A percentile compares a stretch with the other conserved stretches of the same genome.
These are phyloP conservation scores for Pollenia angustigena DNA, from an alignment of 2,888 invertebrate species.

Conservation along the genomic window DNA sequence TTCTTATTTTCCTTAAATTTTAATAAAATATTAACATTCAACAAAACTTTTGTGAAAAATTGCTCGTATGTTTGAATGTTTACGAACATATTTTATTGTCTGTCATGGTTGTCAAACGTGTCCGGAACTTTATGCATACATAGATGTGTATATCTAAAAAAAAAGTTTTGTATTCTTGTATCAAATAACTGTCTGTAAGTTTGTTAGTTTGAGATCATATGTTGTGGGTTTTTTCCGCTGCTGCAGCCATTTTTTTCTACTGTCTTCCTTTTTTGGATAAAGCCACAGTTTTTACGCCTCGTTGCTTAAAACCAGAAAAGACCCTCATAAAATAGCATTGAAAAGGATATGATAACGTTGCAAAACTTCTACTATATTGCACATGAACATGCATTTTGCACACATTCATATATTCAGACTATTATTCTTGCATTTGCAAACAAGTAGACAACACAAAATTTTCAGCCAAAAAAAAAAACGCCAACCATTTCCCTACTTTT, in stretches of 20 bases:
- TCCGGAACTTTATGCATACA: slow-evolving; percentile 63
- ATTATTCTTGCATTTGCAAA: neutral
- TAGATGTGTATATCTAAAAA: slow-evolving; percentile 42
- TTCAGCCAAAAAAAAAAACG: slow-evolving; percentile 18
- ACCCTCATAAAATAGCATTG: slow-evolving; percentile 73
- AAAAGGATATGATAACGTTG: slow-evolving; percentile 73
- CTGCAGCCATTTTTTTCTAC: slow-evolving; percentile 1
- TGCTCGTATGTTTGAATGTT: neutral
- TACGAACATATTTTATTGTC: slow-evolving; percentile 72
- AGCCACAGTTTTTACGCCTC: slow-evolving; percentile 74
- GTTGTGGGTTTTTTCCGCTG: slow-evolving; percentile 36
- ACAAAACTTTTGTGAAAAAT: no score
- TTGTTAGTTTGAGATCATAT: slow-evolving; percentile 63
- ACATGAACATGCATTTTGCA: slow-evolving; percentile 70
- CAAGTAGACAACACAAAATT: neutral
- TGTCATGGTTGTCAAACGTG: slow-evolving; percentile 70
- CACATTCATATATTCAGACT: slow-evolving; percentile 10
- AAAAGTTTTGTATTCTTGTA: neutral
- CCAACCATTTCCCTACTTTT: slow-evolving; percentile 70
- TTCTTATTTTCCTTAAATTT: neutral
- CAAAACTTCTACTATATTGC: slow-evolving; percentile 69
- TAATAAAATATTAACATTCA: neutral
- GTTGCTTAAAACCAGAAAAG: slow-evolving; percentile 71
- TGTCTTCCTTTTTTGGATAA: slow-evolving; percentile 36
- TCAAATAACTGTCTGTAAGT: slow-evolving; percentile 49